These are phyloP conservation scores for Dryobotodes eremita DNA, from an alignment of 2,888 invertebrate species.

Conservation along the genomic window DNA sequence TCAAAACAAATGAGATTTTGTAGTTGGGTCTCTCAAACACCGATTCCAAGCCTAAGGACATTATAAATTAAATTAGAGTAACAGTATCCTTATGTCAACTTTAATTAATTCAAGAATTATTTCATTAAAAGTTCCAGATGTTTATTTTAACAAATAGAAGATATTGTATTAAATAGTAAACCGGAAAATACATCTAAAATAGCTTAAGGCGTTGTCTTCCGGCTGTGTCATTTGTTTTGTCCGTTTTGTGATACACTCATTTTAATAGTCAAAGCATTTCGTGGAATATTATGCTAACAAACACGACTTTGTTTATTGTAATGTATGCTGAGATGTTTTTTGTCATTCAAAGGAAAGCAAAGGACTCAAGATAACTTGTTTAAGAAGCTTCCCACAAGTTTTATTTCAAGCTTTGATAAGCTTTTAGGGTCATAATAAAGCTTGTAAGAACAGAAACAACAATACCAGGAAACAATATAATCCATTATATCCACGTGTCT, in stretches of 20 bases:
- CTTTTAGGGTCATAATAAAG: background rate
- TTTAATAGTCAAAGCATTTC: background rate
- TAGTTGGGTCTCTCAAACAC: constrained; percentile 48
- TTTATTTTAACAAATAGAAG: too few relatives aligned
- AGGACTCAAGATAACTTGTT: background rate
- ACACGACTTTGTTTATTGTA: background rate
- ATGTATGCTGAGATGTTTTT: constrained; percentile 8
- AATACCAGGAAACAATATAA: constrained; percentile 1
- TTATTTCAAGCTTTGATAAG: constrained; percentile 16
- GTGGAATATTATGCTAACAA: background rate
- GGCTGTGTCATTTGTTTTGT: background rate
- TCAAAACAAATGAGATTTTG: constrained; percentile 40
- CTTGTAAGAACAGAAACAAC: background rate
- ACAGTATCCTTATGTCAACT: background rate
- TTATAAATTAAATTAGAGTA: background rate
- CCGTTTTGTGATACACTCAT: background rate
- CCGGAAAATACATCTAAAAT: constrained; percentile 9
- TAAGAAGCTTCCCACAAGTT: background rate
- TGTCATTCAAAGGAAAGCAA: constrained; percentile 13
- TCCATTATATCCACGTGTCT: background rate
- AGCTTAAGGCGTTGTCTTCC: background rate
- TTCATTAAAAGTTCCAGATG: background rate
- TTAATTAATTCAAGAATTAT: background rate
- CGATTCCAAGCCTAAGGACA: constrained; percentile 38
- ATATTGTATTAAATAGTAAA: background rate